phyloP scores from a whole-genome alignment of 2,797 vertebrate species.

The Sebastes nivosus region DNA sequence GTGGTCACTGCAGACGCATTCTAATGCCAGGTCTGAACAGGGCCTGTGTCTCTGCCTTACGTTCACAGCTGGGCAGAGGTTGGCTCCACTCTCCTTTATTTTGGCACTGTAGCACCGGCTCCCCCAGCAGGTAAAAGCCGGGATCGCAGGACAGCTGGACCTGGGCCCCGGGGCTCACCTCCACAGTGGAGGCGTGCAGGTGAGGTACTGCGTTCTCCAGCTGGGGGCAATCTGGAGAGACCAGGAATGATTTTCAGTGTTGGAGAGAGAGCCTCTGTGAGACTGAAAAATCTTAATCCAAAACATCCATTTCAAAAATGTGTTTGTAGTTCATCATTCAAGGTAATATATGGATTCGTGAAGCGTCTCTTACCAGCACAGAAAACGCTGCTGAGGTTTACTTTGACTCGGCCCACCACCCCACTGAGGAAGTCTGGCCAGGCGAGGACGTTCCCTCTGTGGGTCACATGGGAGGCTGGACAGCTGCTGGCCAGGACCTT shows the following conservation, averaged over 20 bases:
- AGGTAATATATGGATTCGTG: not conserved
- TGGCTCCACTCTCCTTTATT: slow-evolving; percentile 95
- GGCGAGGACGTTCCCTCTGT: slow-evolving; percentile 92
- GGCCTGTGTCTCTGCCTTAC: slow-evolving; percentile 79
- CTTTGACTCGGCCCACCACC: slow-evolving; percentile 92
- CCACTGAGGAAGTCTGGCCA: slow-evolving; percentile 96
- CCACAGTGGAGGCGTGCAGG: slow-evolving; percentile 83
- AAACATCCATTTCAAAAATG: not conserved
- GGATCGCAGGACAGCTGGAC: slow-evolving; percentile 93
- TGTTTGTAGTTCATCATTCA: not conserved
- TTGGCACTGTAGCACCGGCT: slow-evolving; percentile 90
- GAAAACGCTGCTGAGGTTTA: slow-evolving; percentile 90
- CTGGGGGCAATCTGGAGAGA: slow-evolving; percentile 88
- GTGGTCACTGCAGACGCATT: too few relatives aligned
- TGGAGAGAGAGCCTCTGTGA: not conserved
- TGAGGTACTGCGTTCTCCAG: slow-evolving; percentile 87
- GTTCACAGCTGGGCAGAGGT: slow-evolving; percentile 91
- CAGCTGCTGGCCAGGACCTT: slow-evolving; percentile 92
- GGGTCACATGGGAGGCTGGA: slow-evolving; percentile 80
- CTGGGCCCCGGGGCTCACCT: slow-evolving; percentile 89
- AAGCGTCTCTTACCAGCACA: slow-evolving; percentile 87
- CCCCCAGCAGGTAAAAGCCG: slow-evolving; percentile 95
- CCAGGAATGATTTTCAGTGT: not conserved
- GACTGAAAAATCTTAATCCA: not conserved
- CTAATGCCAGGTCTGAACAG: too few relatives aligned